Percentiles rank a stretch among this genome's conserved stretches.
Evolutionary conservation across 2,113 vertebrate genomes (phyloP).

Genomic region (Hypanus sabinus): DNA sequence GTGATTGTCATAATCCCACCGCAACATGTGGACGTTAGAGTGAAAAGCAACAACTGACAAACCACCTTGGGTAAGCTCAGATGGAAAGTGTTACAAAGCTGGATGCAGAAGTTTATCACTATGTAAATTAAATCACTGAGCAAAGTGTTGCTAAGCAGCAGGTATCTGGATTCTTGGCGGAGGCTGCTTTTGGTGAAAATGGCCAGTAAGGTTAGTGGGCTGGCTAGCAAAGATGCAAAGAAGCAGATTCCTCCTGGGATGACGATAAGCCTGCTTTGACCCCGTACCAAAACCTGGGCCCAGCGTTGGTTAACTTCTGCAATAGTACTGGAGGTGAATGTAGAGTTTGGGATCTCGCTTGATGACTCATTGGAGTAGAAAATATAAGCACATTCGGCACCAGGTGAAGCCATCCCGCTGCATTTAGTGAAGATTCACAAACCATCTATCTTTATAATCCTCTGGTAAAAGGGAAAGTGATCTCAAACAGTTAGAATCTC

Average conservation of each 20-base stretch:
- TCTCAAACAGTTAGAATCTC: background rate
- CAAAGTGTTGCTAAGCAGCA: slow-evolving; percentile 38
- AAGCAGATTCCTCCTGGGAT: slow-evolving; percentile 27
- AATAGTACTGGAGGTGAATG: background rate
- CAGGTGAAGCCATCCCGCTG: background rate
- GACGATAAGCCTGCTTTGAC: background rate
- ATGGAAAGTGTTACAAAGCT: slow-evolving; percentile 25
- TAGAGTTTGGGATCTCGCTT: background rate
- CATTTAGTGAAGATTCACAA: background rate
- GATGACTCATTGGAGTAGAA: background rate
- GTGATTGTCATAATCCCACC: slow-evolving; percentile 30
- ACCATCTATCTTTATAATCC: background rate
- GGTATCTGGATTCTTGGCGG: slow-evolving; percentile 34
- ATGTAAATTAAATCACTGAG: slow-evolving; percentile 37
- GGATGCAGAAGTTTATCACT: slow-evolving; percentile 16
- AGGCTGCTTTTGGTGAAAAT: slow-evolving; percentile 35
- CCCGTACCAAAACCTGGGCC: background rate
- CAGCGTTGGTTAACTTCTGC: background rate
- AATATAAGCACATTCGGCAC: background rate
- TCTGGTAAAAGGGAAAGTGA: background rate
- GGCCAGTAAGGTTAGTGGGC: slow-evolving; percentile 12
- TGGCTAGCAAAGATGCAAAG: slow-evolving; percentile 33
- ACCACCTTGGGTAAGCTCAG: slow-evolving; percentile 1
- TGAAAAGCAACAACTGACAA: slow-evolving; percentile 27
- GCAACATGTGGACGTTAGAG: background rate